A percentile compares a stretch with the other conserved stretches of the same genome.
Evolutionary conservation across 2,797 vertebrate species (phyloP).

Genomic region (Gadopsis marmoratus): DNA sequence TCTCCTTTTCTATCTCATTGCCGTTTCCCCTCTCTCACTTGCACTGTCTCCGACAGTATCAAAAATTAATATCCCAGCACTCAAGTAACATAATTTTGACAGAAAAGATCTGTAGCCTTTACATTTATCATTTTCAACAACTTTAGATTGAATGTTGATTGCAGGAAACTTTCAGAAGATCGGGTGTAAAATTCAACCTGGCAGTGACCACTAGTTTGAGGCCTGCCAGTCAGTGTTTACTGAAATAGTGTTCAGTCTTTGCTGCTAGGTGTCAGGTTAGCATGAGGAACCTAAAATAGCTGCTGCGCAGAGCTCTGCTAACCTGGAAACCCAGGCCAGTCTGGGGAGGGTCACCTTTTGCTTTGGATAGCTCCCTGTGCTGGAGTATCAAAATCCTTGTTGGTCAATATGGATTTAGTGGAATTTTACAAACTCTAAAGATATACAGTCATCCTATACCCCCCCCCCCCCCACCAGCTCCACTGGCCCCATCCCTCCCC

Average conservation of each 20-base stretch:
- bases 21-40: not conserved
- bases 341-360: slow-evolving; percentile 14
- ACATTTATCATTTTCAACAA: not conserved
- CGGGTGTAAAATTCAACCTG: slow-evolving; percentile 15
- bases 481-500: not conserved
- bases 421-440: not conserved
- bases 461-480: too few species aligned
- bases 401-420: not conserved
- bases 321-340: slow-evolving; percentile 46
- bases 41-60: not conserved
- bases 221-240: slow-evolving; percentile 60
- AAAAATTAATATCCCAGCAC: not conserved
- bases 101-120: not conserved
- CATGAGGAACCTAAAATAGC: slow-evolving; percentile 67
- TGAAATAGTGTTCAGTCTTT: slow-evolving; percentile 39
- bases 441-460: not conserved
- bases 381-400: not conserved
- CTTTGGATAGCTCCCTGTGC: not conserved
- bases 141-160: not conserved
- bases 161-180: not conserved
- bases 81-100: not conserved
- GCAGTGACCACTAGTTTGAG: slow-evolving; percentile 42
- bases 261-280: slow-evolving; percentile 71
- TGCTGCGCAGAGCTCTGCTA: slow-evolving; percentile 44
- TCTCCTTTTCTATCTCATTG: not conserved